A percentile compares a stretch with the other conserved stretches of the same genome.
Conservation (phyloP, 2,888 invertebrate species). For the Lysandra coridon region DNA sequence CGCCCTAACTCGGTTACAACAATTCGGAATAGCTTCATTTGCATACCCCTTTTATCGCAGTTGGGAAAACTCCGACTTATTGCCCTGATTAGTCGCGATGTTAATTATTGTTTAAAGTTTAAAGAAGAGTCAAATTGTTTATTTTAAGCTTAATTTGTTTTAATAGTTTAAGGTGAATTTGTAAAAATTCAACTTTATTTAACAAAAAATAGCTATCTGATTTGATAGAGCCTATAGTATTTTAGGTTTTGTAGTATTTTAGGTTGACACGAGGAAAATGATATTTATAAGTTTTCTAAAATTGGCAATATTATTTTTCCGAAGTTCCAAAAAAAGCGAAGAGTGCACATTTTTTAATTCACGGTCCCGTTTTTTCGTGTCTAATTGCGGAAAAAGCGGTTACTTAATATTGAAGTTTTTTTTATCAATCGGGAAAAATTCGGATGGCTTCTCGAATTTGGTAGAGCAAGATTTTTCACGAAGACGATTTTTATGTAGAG, state of each 20-base stretch:
- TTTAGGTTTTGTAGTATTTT: too few species aligned
- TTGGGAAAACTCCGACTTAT: conserved; percentile 74
- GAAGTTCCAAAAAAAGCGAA: not conserved
- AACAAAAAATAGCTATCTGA: too few species aligned
- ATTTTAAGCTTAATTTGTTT: not conserved
- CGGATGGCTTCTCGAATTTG: not conserved
- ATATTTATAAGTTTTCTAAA: not conserved
- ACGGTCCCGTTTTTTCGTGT: not conserved
- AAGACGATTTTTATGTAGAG: not conserved
- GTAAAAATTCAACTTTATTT: not conserved
- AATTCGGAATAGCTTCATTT: conserved; percentile 59
- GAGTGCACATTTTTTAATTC: not conserved
- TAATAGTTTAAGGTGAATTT: not conserved
- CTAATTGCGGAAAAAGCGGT: not conserved
- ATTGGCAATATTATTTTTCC: not conserved
- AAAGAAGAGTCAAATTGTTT: conserved; percentile 33
- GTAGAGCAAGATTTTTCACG: not conserved
- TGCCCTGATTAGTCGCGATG: conserved; percentile 58
- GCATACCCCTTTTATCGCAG: conserved; percentile 77
- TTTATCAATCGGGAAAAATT: not conserved
- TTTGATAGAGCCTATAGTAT: too few species aligned
- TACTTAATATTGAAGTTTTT: not conserved
- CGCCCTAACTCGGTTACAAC: conserved; percentile 48
- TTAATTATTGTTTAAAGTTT: conserved; percentile 48
- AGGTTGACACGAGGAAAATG: not conserved